Evolutionary conservation across 2,113 vertebrate species (phyloP).

Genomic region (Dipodomys ordii): DNA sequence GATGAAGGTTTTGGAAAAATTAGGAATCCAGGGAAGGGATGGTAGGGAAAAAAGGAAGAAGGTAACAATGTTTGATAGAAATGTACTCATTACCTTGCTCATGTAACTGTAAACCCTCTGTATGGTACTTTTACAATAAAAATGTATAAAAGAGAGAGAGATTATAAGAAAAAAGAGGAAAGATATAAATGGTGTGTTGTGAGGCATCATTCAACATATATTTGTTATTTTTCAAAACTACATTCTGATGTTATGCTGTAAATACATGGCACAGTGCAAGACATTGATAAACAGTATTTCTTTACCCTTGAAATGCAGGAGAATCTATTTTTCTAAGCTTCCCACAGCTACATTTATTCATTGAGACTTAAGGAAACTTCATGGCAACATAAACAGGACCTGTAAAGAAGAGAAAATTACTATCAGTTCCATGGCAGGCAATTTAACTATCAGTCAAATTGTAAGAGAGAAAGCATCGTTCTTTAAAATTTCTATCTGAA

Average conservation of each 20-base stretch:
- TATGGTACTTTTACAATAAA: no score
- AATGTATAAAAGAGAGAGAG: no score
- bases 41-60: no score
- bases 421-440: neutral
- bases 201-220: neutral
- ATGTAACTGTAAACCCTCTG: no score
- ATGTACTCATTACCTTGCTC: no score
- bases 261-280: neutral
- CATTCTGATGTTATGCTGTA: neutral
- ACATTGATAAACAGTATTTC: neutral
- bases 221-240: conserved; percentile 42
- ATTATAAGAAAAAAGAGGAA: neutral
- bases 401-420: conserved; percentile 16
- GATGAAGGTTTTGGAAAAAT: no score
- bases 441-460: conserved; percentile 9
- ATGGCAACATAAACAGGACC: neutral
- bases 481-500: conserved; percentile 34
- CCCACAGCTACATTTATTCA: neutral
- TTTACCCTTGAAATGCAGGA: neutral
- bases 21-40: no score
- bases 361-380: conserved; percentile 7
- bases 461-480: conserved; percentile 13
- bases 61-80: no score
- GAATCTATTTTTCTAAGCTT: conserved; percentile 13
- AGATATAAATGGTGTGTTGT: neutral